Evolutionary conservation across 1,140 invertebrate species (phyloP).

Genomic region (Brachionus calyciflorus): DNA sequence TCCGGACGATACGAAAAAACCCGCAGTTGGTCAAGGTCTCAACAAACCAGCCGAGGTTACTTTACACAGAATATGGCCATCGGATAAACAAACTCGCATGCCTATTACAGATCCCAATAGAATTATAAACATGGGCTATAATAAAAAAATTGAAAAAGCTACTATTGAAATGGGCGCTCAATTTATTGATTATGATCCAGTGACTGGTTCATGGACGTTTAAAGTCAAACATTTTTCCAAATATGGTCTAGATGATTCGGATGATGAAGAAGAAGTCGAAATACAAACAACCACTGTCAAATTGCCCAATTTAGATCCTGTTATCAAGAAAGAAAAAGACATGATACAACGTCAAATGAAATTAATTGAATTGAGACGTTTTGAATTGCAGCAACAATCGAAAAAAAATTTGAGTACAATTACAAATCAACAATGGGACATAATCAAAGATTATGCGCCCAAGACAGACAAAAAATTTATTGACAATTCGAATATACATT

Average conservation of each 20-base stretch:
- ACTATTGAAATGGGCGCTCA: slow-evolving; percentile 80
- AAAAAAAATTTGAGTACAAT: background rate
- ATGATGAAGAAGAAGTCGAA: slow-evolving; percentile 27
- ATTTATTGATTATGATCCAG: slow-evolving; percentile 89
- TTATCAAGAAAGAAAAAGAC: slow-evolving; percentile 32
- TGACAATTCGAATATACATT: background rate
- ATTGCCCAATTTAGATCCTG: background rate
- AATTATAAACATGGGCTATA: slow-evolving; percentile 77
- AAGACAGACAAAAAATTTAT: slow-evolving; percentile 13
- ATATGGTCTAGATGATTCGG: slow-evolving; percentile 38
- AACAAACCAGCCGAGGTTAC: slow-evolving; percentile 87
- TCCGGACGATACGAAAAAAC: slow-evolving; percentile 68
- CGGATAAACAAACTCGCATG: slow-evolving; percentile 75
- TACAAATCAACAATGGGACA: slow-evolving; percentile 35
- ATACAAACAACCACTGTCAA: background rate
- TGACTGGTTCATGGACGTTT: slow-evolving; percentile 89
- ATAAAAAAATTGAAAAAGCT: slow-evolving; percentile 76
- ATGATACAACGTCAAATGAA: slow-evolving; percentile 34
- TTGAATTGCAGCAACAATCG: slow-evolving; percentile 5
- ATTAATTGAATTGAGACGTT: slow-evolving; percentile 26
- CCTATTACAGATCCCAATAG: slow-evolving; percentile 76
- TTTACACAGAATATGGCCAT: slow-evolving; percentile 87
- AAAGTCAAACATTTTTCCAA: slow-evolving; percentile 63
- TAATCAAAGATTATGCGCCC: slow-evolving; percentile 18
- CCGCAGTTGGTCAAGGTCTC: slow-evolving; percentile 77